Evolutionary conservation across 2,888 invertebrate genomes (phyloP).

Genomic region (Abrostola tripartita): DNA sequence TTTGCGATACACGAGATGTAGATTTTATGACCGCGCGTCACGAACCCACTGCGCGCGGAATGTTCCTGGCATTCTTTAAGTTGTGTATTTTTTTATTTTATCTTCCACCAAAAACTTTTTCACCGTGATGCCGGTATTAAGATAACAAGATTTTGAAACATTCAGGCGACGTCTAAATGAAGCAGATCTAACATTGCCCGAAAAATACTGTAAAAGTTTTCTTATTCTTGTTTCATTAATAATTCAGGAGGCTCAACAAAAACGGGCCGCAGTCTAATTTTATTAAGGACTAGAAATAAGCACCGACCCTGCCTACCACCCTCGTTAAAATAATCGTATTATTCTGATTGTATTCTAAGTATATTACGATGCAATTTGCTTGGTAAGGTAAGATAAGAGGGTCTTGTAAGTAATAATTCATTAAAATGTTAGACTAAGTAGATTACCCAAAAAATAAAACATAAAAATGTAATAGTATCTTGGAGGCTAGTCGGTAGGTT

Average conservation of each 20-base stretch:
- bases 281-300: constrained; percentile 42
- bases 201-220: constrained; percentile 49
- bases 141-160: constrained; percentile 53
- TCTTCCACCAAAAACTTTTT: constrained; percentile 35
- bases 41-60: constrained; percentile 36
- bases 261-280: constrained; percentile 41
- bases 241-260: constrained; percentile 47
- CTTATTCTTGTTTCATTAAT: constrained; percentile 51
- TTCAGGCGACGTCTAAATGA: constrained; percentile 44
- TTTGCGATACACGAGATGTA: constrained; percentile 62
- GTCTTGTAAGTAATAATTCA: constrained; percentile 4
- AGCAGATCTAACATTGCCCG: constrained; percentile 42
- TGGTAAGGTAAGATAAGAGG: constrained; percentile 6
- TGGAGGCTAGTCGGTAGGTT: constrained; percentile 3
- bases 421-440: constrained; percentile 8
- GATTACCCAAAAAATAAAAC: constrained; percentile 3
- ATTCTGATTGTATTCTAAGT: constrained; percentile 32
- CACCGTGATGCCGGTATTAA: constrained; percentile 46
- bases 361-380: constrained; percentile 23
- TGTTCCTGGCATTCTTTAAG: constrained; percentile 12
- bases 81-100: constrained; percentile 39
- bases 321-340: constrained; percentile 38
- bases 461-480: constrained; percentile 11
- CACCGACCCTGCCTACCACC: constrained; percentile 35
- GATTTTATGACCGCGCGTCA: constrained; percentile 58